Evolutionary conservation across 2,888 invertebrate genomes (phyloP).

Genomic region (Leptopilina syphax): DNA sequence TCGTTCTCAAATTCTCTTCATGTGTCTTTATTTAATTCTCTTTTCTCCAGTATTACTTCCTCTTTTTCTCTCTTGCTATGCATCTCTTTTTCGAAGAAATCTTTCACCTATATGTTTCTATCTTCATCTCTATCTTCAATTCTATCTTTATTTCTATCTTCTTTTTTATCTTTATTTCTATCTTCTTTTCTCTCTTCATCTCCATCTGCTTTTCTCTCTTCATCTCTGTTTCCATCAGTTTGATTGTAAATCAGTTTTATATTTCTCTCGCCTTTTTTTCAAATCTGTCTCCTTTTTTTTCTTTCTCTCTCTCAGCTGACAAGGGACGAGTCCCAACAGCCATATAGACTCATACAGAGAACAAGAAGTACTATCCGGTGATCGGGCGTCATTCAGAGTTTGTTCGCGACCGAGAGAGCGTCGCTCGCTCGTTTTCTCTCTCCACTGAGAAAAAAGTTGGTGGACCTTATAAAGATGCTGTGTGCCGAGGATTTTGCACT

Average conservation of each 20-base stretch:
- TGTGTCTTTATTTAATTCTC: not conserved
- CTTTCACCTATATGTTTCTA: not conserved
- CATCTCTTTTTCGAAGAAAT: too few species aligned
- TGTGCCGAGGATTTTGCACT: slow-evolving; percentile 8
- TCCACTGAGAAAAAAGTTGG: not conserved
- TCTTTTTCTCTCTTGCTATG: not conserved
- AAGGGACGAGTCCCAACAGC: slow-evolving; percentile 24
- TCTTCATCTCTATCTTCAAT: not conserved
- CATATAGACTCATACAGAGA: slow-evolving; percentile 15
- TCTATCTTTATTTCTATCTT: not conserved
- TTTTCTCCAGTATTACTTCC: not conserved
- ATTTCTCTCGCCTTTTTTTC: not conserved
- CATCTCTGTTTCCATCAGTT: not conserved
- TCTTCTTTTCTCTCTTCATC: not conserved
- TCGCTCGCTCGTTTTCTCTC: not conserved
- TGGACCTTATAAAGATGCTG: slow-evolving; percentile 27
- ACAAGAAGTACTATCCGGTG: slow-evolving; percentile 34
- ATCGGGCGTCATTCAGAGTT: slow-evolving; percentile 39
- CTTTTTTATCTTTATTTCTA: not conserved
- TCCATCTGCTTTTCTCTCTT: not conserved
- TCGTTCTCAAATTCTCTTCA: not conserved
- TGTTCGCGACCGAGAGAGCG: slow-evolving; percentile 37
- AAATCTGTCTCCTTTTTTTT: not conserved
- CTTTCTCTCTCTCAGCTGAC: slow-evolving; percentile 15
- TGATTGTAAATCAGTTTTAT: too few species aligned